phyloP scores from a whole-genome alignment of 2,888 invertebrate species.

The Cephus rjabovi region DNA sequence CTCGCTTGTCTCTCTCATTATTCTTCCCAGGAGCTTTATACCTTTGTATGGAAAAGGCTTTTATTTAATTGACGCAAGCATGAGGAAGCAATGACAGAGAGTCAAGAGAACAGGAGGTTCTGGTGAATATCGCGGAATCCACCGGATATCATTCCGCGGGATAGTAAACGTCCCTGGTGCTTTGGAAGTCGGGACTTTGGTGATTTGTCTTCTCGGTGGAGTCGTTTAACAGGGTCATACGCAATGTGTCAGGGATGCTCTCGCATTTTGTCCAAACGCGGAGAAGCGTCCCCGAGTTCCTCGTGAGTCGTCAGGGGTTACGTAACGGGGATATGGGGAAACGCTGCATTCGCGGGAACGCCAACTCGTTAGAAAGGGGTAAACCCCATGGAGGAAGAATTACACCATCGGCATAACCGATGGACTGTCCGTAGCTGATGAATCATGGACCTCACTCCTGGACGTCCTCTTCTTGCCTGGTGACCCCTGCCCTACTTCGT shows the following conservation, averaged over 20 bases:
- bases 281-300: constrained; percentile 4
- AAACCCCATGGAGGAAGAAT: constrained; percentile 33
- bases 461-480: background rate
- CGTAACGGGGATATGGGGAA: background rate
- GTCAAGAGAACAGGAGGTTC: background rate
- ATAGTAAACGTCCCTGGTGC: background rate
- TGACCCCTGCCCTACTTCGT: background rate
- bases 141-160: background rate
- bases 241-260: constrained; percentile 42
- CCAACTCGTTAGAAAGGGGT: constrained; percentile 27
- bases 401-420: constrained; percentile 47
- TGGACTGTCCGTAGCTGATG: constrained; percentile 47
- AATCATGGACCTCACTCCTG: constrained; percentile 40
- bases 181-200: constrained; percentile 16
- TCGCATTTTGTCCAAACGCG: constrained; percentile 29
- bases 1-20: background rate
- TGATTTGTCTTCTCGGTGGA: constrained; percentile 42
- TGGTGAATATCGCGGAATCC: background rate
- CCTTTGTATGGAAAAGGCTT: background rate
- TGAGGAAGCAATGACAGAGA: no score
- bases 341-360: constrained; percentile 16
- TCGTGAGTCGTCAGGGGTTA: background rate
- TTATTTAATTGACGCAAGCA: background rate
- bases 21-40: background rate
- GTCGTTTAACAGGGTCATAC: constrained; percentile 38